Conservation (phyloP, 2,797 vertebrate species). For the Rhynchotus rufescens region DNA sequence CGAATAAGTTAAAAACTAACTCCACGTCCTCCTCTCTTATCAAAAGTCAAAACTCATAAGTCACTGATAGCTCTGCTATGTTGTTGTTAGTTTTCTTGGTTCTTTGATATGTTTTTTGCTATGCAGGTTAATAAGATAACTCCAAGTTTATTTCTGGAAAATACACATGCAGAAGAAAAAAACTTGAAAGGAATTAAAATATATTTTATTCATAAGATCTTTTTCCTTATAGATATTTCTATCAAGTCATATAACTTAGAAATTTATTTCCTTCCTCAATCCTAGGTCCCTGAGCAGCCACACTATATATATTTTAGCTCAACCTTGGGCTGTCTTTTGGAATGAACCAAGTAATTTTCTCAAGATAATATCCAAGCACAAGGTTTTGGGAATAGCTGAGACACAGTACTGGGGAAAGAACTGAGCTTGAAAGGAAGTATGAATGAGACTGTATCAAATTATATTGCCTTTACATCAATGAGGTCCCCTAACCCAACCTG, state of each 20-base stretch:
- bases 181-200: not conserved
- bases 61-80: not conserved
- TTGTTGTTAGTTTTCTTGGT: not conserved
- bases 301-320: not conserved
- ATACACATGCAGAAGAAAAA: accelerated
- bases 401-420: not conserved
- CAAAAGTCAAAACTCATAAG: not conserved
- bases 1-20: not conserved
- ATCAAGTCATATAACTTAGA: not conserved
- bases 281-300: not conserved
- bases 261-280: not conserved
- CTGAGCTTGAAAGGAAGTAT: not conserved
- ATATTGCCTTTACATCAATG: not conserved
- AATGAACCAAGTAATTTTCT: not conserved
- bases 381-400: not conserved
- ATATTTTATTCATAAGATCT: not conserved
- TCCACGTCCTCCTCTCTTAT: not conserved
- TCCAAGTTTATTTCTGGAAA: not conserved
- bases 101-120: not conserved
- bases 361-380: not conserved
- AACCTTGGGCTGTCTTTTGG: not conserved
- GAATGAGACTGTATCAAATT: not conserved
- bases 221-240: not conserved
- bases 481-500: not conserved
- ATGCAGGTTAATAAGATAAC: not conserved